Conservation (phyloP, 2,113 vertebrate genomes). For the Sclerurus mexicanus region DNA sequence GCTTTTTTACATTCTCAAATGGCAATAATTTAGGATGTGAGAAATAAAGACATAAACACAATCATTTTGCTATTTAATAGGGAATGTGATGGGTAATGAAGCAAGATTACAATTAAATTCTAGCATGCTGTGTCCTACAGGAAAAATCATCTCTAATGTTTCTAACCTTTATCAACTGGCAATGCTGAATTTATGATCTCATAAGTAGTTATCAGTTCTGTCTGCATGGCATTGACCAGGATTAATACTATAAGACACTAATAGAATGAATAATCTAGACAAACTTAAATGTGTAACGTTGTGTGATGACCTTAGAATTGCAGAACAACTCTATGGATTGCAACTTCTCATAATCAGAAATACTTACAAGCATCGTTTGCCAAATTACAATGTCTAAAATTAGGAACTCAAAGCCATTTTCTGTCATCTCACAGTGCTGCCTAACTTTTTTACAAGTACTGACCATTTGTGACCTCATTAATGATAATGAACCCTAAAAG, state of each 20-base stretch:
- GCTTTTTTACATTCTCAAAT: background rate
- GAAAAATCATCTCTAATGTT: slow-evolving; percentile 56
- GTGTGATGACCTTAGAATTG: background rate
- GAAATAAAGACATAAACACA: slow-evolving; percentile 55
- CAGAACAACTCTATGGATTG: background rate
- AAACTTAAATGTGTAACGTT: background rate
- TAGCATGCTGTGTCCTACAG: slow-evolving; percentile 53
- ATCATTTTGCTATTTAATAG: slow-evolving; percentile 50
- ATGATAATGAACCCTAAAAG: background rate
- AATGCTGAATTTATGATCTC: background rate
- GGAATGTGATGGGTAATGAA: slow-evolving; percentile 56
- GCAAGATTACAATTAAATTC: slow-evolving; percentile 61
- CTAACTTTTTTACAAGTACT: background rate
- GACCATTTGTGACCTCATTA: background rate
- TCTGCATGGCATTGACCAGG: background rate
- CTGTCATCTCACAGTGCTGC: background rate
- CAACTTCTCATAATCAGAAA: background rate
- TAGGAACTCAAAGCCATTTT: background rate
- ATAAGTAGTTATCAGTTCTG: background rate
- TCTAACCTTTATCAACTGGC: slow-evolving; percentile 36
- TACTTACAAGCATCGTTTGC: background rate
- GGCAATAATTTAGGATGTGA: slow-evolving; percentile 19
- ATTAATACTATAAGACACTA: background rate
- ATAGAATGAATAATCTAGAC: background rate
- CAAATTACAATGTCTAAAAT: background rate